phyloP scores from a whole-genome alignment of 2,113 vertebrate genomes.

The Entomyzon cyanotis region DNA sequence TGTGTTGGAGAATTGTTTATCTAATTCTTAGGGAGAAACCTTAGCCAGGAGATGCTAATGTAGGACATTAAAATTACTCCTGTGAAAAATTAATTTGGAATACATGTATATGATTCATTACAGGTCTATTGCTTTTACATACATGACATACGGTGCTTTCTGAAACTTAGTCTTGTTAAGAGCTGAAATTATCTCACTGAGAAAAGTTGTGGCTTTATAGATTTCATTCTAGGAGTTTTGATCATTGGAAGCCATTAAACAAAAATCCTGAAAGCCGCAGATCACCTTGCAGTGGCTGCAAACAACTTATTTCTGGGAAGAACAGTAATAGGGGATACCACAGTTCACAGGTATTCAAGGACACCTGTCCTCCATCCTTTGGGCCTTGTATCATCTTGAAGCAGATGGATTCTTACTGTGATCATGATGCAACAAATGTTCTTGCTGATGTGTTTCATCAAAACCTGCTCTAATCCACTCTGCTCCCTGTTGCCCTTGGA shows the following conservation, averaged over 20 bases:
- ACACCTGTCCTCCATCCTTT: neutral
- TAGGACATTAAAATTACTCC: constrained; percentile 1
- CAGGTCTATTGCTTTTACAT: neutral
- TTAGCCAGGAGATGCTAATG: neutral
- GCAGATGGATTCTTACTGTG: neutral
- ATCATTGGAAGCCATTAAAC: neutral
- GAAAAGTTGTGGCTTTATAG: neutral
- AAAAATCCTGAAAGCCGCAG: neutral
- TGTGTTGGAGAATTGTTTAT: neutral
- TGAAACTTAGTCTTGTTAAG: neutral
- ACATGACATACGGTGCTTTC: neutral
- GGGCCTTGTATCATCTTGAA: neutral
- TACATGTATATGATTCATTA: neutral
- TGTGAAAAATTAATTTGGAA: constrained; percentile 1
- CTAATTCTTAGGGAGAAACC: neutral
- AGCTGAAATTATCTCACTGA: neutral
- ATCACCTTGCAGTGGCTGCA: neutral
- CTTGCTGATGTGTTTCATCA: neutral
- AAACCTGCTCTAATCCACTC: neutral
- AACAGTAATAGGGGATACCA: neutral
- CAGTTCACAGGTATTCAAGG: neutral
- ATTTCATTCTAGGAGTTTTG: neutral
- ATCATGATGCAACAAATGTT: neutral
- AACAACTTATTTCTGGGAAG: neutral
- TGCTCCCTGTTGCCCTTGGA: neutral